These are phyloP conservation scores for Cromileptes altivelis DNA, from an alignment of 2,113 vertebrate species.

Conservation along the genomic window DNA sequence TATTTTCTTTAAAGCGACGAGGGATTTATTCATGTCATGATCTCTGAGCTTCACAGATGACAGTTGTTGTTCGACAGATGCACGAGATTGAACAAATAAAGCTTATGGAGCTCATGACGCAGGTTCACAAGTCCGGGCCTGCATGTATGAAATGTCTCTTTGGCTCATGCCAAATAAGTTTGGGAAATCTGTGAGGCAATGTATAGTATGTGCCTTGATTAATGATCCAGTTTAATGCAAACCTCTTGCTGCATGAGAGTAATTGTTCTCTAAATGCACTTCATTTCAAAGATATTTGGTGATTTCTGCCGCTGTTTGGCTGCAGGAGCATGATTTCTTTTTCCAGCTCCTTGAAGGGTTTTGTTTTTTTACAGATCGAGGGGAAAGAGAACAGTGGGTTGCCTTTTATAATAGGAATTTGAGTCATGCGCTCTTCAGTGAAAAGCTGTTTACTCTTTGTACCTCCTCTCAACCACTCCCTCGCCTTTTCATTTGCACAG, in stretches of 20 bases:
- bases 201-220: slow-evolving; percentile 1
- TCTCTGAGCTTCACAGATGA: slow-evolving; percentile 41
- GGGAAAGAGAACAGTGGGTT: slow-evolving; percentile 10
- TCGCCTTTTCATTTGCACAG: slow-evolving; percentile 23
- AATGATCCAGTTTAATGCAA: background rate
- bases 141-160: slow-evolving; percentile 30
- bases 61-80: slow-evolving; percentile 29
- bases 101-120: slow-evolving; percentile 32
- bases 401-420: slow-evolving; percentile 12
- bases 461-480: slow-evolving; percentile 26
- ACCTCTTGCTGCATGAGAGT: slow-evolving; percentile 8
- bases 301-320: slow-evolving; percentile 5
- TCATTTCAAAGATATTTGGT: background rate
- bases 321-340: slow-evolving; percentile 2
- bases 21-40: slow-evolving; percentile 38
- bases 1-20: slow-evolving; percentile 38
- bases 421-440: slow-evolving; percentile 36
- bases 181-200: background rate
- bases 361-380: slow-evolving; percentile 10
- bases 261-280: slow-evolving; percentile 2
- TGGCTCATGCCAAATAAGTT: slow-evolving; percentile 8
- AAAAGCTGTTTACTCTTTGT: slow-evolving; percentile 42
- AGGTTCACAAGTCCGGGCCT: slow-evolving; percentile 36
- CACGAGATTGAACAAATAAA: background rate
- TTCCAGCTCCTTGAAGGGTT: slow-evolving; percentile 3